Base-by-base conservation (phyloP, 2,888 invertebrate genomes). In the Andricus curvator region DNA sequence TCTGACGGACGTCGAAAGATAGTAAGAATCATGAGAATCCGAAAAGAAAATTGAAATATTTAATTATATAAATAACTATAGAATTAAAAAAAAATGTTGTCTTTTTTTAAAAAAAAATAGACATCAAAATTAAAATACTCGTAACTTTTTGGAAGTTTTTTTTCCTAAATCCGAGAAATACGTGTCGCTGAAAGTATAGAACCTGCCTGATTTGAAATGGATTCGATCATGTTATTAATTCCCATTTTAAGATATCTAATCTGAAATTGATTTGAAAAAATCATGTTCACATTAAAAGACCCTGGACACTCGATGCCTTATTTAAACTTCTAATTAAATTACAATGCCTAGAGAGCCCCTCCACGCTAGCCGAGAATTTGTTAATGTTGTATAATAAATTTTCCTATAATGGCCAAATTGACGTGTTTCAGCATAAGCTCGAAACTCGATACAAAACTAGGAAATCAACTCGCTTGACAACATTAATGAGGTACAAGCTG, bases 391-490 rank as follows among this genome's bases (percentile, higher is more conserved):
- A 68, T 68, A 68, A 48, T 68, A 68, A 48, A 68, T 68, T 68
- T 68, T 68, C 68, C 68, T 68, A 68, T 68, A 68, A 68, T 68
- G 44, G 44, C 68, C 68, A 68, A 68, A 44, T 67, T 44, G 64
- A 64, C 64, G 64, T 68, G 22, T 25, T 29, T 29, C 25, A 29
- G 25, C 48, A 68, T 29, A 48, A 44, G 68, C 48, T 68, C 44
- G n/a, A 68, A 68, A 68, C 25, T 68, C 29, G 25, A 68, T 48
- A 48, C 17, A 48, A 25, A 68, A 48, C 25, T 44, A 25, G 25
- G 41, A 68, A 68, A 48, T 68, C 20, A 48, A 68, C 68, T 25
- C 17, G 48, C 6, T 68, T 44, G 44, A 48, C 22, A 68, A 48
- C 22, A 29, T 25, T 29, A 29, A 64, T 2, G 6, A 64, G 22